Base-by-base conservation (phyloP, 53 echinoderm and acorn worm species). In the Pentamera pediparva region DNA sequence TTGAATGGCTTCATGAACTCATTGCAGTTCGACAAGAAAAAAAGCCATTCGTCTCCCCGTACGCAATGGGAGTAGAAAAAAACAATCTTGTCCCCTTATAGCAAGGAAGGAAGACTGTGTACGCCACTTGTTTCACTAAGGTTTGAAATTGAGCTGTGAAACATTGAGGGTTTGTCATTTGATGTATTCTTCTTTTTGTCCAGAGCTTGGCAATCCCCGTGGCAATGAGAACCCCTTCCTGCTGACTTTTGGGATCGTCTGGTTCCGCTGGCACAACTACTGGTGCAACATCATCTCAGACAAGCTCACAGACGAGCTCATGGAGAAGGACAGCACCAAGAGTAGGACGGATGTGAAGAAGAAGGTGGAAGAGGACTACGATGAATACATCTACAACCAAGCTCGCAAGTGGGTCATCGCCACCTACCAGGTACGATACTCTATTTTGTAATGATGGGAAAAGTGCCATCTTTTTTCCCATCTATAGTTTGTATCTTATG, bases 381-480 rank as follows among this genome's bases (percentile, higher is more conserved):
- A 94, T 33, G 94, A 94, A 59, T 45, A 73, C 24, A 84, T 94
- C 67, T 94, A 82, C 79, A 90, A 90, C 72, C 87, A 90, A 60
- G 94, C 94, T 9, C 65, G 94, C 8, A 94, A 94, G 78, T 94
- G 94, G 94, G 94, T 94, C 15, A 94, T 94, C 30, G 94, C 82
- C 17, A 87, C 94, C 0, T 89, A 94, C 59, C 94, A 94, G 90
- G 93, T 93, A 83, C 45, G 75, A 3, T n/a, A n/a, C n/a, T n/a
- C n/a, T n/a, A n/a, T n/a, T n/a, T n/a, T n/a, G n/a, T n/a, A n/a
- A n/a, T n/a, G n/a, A n/a, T n/a, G n/a, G n/a, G n/a, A n/a, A n/a
- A n/a, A n/a, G n/a, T n/a, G n/a, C n/a, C n/a, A n/a, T n/a, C n/a
- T n/a, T n/a, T n/a, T n/a, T n/a, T n/a, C n/a, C n/a, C n/a, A n/a